Evolutionary conservation across 2,888 invertebrate species (phyloP), one percentile per base, ranked within the genome.

Genomic region (Sarcophaga variegata): DNA sequence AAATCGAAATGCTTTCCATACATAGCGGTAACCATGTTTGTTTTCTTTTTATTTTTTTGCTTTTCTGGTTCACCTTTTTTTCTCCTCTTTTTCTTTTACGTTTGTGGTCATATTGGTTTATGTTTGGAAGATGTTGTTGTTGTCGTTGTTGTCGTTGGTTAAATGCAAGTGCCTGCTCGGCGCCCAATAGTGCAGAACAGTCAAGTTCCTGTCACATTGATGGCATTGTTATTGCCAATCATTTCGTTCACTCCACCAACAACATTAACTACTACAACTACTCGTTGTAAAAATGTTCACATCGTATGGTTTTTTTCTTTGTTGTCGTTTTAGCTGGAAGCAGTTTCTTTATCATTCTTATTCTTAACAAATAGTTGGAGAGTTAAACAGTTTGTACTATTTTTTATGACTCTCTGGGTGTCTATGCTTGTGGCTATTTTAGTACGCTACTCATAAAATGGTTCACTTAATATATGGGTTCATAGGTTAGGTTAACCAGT

Each of bases 171-270:
- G 86, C 45, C 70, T 84, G 86, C 75, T 77, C 70, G 88, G 82
- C 88, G 83, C 84, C 86, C 88, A 86, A 86, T 87, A 81, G 60
- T 71, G 87, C 87, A 81, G 69, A 85, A 85, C 81, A 89, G 83
- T 87, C 59, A 83, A 89, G 86, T 87, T 88, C 74, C 82, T 88
- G 87, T 87, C 88, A 86, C 83, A 85, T 85, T 70, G 86, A 84
- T 85, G 81, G 20, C 45, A 86, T 88, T 86, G 81, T 85, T 85
- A 82, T 86, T 72, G 78, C 74, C 86, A 83, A 83, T 83, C 78
- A 87, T 87, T 79, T 79, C 66, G 49, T 59, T 4, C 17, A 66
- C 71, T 71, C 49, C 22, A 54, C 17, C 14, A 17, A 54, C 54
- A 54, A 54, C 54, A 54, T 12, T 4, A 54, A 17, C 54, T 14